Evolutionary conservation across 2,113 vertebrate genomes (phyloP).

Genomic region (Dendropsophus ebraccatus): DNA sequence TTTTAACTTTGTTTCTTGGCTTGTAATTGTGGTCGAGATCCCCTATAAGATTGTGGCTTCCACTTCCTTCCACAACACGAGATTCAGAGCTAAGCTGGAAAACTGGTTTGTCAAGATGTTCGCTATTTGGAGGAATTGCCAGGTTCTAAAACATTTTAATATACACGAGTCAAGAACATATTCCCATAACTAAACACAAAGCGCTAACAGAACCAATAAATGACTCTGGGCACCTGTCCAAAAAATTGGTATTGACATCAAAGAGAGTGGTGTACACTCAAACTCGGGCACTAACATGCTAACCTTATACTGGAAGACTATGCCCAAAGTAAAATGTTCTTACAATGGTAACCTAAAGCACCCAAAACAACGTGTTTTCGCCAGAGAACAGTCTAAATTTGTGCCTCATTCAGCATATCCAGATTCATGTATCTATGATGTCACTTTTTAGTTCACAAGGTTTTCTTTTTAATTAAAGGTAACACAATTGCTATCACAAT

Average conservation of each 20-base stretch:
- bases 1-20: slow-evolving; percentile 26
- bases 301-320: no score
- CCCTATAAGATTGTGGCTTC: slow-evolving; percentile 44
- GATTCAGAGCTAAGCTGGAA: slow-evolving; percentile 28
- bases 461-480: no score
- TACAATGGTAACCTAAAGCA: no score
- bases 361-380: no score
- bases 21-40: slow-evolving; percentile 49
- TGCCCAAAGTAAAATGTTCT: no score
- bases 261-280: background rate
- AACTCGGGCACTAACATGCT: background rate
- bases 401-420: no score
- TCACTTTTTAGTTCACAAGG: no score
- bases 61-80: slow-evolving; percentile 47
- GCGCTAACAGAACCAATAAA: background rate
- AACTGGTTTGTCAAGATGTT: slow-evolving; percentile 13
- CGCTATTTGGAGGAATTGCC: slow-evolving; percentile 2
- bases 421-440: no score
- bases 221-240: background rate
- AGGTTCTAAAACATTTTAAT: background rate
- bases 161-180: background rate
- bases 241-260: background rate
- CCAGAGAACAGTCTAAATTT: no score
- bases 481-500: no score
- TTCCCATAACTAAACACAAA: background rate